Conservation (phyloP, 92 coral and sea anemone species). For the Anthopleura xanthogrammica region DNA sequence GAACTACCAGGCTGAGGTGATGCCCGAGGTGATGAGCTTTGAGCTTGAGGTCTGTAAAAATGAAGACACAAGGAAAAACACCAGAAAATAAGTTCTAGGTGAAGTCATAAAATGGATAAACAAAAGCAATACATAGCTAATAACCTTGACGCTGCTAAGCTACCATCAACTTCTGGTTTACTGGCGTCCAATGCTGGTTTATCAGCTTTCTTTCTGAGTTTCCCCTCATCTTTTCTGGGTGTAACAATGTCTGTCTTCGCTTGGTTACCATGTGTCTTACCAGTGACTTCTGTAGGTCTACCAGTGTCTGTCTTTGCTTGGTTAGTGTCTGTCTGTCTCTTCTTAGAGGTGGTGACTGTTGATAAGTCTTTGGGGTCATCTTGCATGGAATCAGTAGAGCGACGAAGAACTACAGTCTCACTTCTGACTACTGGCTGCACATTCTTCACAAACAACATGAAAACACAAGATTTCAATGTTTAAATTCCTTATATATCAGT, state of each 20-base stretch:
- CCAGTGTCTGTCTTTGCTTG: constrained; percentile 1
- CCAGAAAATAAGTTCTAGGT: background rate
- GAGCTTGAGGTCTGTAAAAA: background rate
- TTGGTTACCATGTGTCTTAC: background rate
- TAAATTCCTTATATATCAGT: no score
- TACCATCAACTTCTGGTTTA: background rate
- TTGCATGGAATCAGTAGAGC: constrained; percentile 44
- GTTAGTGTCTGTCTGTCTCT: background rate
- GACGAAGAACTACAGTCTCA: constrained; percentile 66
- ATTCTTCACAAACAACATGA: constrained; percentile 10
- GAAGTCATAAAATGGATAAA: no score
- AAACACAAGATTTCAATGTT: background rate
- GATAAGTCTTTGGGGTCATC: constrained; percentile 17
- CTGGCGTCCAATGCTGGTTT: background rate
- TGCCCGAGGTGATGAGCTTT: background rate
- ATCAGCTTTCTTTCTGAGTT: background rate
- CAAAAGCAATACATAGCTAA: background rate
- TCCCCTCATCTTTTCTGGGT: background rate
- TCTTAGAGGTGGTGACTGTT: background rate
- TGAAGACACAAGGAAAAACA: background rate
- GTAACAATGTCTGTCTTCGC: background rate
- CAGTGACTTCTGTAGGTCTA: background rate
- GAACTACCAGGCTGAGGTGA: background rate
- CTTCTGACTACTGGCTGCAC: constrained; percentile 67
- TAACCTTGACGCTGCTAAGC: background rate